Base-by-base conservation (phyloP, 2,888 invertebrate species). In the Coleophora flavipennella region DNA sequence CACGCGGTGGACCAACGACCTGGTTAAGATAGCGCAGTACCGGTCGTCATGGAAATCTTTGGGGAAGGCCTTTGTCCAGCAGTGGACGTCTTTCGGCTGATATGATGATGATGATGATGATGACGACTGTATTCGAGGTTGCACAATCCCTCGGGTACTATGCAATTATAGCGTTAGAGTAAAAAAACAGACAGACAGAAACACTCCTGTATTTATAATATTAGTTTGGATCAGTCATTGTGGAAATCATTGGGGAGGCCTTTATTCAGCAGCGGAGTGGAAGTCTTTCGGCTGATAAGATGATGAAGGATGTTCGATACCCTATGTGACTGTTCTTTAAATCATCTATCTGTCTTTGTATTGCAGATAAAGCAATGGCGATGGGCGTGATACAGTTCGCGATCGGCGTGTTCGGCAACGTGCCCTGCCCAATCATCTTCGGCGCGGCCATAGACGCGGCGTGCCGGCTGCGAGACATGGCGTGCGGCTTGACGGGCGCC, bases 401-500 rank as follows among this genome's bases (percentile, higher is more conserved):
- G 41, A 95, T 96, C 50, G 96, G 96, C 42, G 87, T 96, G 51
- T 95, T 96, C 78, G 96, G 95, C 53, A 96, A 96, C 78, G 95
- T 96, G 62, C 96, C 96, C 55, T 96, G 96, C 74, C 95, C 96
- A n/a, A 94, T 96, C 55, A 90, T 96, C 54, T 96, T 96, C 76
- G 96, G 96, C 44, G 93, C 94, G 33, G 94, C 96, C 31, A 93
- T 96, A 40, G 96, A 96, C 85, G 94, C 94, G 1, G 94, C 96
- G 4, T 96, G 96, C 69, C 87, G 95, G 27, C 90, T 95, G 53
- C 94, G 96, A 87, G 94, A 95, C 73, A 88, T 88, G 42, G 89
- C 92, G 2, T 95, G 95, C 68, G 92, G 91, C 33, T 87, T 91
- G 59, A 84, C 89, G 54, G 95, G 95, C 43, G 95, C 94, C 34